Evolutionary conservation across 2,888 invertebrate genomes (phyloP), one percentile per base, ranked within the genome.

Genomic region (Andrena bicolor): DNA sequence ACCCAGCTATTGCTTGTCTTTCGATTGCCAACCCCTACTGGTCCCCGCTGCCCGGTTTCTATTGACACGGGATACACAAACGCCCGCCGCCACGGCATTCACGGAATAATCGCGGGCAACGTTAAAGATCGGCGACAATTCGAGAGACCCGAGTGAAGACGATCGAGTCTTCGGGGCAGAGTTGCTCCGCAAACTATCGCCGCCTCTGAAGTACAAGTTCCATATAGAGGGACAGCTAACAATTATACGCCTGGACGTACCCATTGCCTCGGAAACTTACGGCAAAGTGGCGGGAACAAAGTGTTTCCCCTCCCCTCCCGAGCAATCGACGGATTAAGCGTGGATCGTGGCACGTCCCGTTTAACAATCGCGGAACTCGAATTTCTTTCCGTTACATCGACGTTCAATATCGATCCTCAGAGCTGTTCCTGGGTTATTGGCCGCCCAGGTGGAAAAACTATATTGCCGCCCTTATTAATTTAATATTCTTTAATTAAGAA

Each of bases 1-100:
- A 58, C 32, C 26, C n/a, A 23, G 60, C n/a, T n/a, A n/a, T 61
- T 72, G 86, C 84, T 86, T 82, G 86, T 84, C 82, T 84, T 86
- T 80, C 84, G 82, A 84, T 80, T 80, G 72, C 60, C 60, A 71
- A 77, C 63, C 76, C 81, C 63, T 58, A 0, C 26, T 13, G 53
- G 20, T 58, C 72, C 30, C 64, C 23, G 8, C 48, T 32, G 41
- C 35, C 51, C 56, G 13, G 30, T 56, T 53, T 76, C 82, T 80
- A 84, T 86, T 82, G 80, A 76, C 80, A 26, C n/a, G 23, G 49
- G 35, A 61, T 7, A 76, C 58, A 65, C 41, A 75, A 66, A 56
- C 76, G 58, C 5, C 56, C 41, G 41, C 30, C 56, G 35, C 71
- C 56, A 48, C 30, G 26, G 70, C 66, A 49, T 49, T 65, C 75